Base-by-base conservation (phyloP, 2,113 vertebrate genomes). In the Meriones unguiculatus region DNA sequence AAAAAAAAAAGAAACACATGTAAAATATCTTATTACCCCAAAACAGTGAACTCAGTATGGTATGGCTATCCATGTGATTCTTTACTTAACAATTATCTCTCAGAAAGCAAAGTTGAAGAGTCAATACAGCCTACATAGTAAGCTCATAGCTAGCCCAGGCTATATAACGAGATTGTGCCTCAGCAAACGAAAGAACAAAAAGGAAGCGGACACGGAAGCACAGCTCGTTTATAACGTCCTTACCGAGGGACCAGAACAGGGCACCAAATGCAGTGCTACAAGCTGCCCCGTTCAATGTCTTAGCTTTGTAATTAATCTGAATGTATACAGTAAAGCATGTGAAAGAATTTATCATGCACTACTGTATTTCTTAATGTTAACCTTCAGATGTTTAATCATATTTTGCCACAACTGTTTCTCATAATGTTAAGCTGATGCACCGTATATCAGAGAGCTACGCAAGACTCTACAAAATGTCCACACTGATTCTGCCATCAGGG, bases 351-450 rank as follows among this genome's bases (percentile, higher is more conserved):
- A 85, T 90, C 22, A 59, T 84, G 15, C n/a, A 75, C 32, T 91
- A 41, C 5, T 95, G 30, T 1, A 77, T 81, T 69, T 94, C 67
- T 32, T 77, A 94, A 87, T 41, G 13, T 20, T 82, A 73, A 93
- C 57, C 80, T 72, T 81, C 50, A 95, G 38, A 62, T 72, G 41
- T 7, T 91, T 78, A 59, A 64, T 62, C 5, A 24, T 24, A 89
- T 88, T 95, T 90, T 85, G 70, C 67, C 77, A 81, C 0, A 92
- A 80, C 35, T 93, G n/a, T 50, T 86, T 95, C 90, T 52, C 86
- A 10, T 46, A 18, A 89, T 84, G 35, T 35, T 78, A 14, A 72
- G 70, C 77, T 46, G 41, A 78, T 38, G 22, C 70, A 59, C 12
- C 70, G 1, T 20, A 0, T 54, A 59, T 85, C 90, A 76, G 10